phyloP scores from a whole-genome alignment of 2,888 invertebrate genomes.

The Platerodrilus igneus region DNA sequence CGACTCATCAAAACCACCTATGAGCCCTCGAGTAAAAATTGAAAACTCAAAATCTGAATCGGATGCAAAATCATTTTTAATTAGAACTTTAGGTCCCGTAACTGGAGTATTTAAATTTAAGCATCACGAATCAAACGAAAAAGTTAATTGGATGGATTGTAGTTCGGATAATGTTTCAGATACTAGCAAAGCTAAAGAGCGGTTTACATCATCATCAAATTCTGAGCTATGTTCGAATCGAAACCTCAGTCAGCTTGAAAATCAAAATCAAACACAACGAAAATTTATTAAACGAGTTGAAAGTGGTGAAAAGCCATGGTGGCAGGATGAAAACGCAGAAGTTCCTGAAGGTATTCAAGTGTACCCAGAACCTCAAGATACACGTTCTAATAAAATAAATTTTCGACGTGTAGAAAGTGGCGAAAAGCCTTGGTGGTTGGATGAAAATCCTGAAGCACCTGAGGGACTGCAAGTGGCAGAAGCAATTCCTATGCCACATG shows the following conservation, averaged over 20 bases:
- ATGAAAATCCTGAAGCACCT: conserved; percentile 62
- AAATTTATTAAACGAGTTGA: conserved; percentile 31
- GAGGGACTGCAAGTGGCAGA: conserved; percentile 54
- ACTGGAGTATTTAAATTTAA: conserved; percentile 68
- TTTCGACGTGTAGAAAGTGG: conserved; percentile 43
- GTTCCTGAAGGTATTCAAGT: conserved; percentile 27
- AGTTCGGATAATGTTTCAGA: conserved; percentile 19
- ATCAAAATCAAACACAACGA: too few relatives aligned
- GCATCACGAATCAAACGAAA: conserved; percentile 55
- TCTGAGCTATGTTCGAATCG: too few relatives aligned
- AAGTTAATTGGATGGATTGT: conserved; percentile 42
- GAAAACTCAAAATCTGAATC: conserved; percentile 51
- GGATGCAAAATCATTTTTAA: conserved; percentile 67
- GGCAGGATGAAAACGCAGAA: conserved; percentile 42
- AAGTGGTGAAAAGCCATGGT: conserved; percentile 63
- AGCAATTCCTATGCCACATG: conserved; percentile 18
- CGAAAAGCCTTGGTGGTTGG: conserved; percentile 69
- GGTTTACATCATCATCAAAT: too few relatives aligned
- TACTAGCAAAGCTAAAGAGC: conserved; percentile 5
- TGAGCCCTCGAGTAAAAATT: conserved; percentile 45
- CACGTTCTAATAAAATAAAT: conserved; percentile 19
- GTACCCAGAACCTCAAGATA: conserved; percentile 30
- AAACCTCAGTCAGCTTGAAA: too few relatives aligned
- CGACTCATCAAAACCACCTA: conserved; percentile 54
- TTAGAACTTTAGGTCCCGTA: conserved; percentile 69